Evolutionary conservation across 2,113 vertebrate species (phyloP), one percentile per base, ranked within the genome.

Genomic region (Marcusenius ussheri): DNA sequence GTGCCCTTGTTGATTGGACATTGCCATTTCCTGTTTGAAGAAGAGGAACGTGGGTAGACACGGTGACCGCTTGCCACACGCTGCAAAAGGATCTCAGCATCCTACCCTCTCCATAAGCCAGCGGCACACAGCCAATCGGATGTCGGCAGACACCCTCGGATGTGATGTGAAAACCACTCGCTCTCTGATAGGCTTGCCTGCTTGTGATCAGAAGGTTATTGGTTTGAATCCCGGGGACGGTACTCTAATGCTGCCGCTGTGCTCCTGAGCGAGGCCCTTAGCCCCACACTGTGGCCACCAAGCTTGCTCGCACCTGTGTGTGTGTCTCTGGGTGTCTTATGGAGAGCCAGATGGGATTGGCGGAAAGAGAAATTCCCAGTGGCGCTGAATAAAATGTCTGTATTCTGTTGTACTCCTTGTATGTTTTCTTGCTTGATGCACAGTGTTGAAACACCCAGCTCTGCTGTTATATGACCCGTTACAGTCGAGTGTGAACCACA

Each of bases 401-500:
- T 70, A 46, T 85, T 88, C 90, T 89, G 90, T 46, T 87, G 91
- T 91, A 84, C 39, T 58, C 21, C 8, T 35, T 84, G n/a, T 46
- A 89, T 70, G 39, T 91, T 92, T 89, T 51, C 24, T 42, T 31
- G 53, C 83, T 92, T 90, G 88, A 88, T 49, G 39, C 58, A 88
- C 88, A 88, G 92, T 92, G 91, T 91, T 90, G 89, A 92, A 93
- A 92, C 50, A 53, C 51, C 91, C 50, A 90, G 85, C 90, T 90
- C 92, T 90, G 91, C 90, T 90, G 91, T 93, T 91, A 91, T 88
- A 90, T 90, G 88, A 92, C 89, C 88, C 90, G 89, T 70, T 70
- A 88, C 90, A 88, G 62, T 91, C 91, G 62, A 1, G 88, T 91
- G 89, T 89, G 35, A 13, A 89, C 24, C 85, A 35, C 83, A 74